phyloP scores from a whole-genome alignment of 2,888 invertebrate species.

The Lasioglossum oenotherae region DNA sequence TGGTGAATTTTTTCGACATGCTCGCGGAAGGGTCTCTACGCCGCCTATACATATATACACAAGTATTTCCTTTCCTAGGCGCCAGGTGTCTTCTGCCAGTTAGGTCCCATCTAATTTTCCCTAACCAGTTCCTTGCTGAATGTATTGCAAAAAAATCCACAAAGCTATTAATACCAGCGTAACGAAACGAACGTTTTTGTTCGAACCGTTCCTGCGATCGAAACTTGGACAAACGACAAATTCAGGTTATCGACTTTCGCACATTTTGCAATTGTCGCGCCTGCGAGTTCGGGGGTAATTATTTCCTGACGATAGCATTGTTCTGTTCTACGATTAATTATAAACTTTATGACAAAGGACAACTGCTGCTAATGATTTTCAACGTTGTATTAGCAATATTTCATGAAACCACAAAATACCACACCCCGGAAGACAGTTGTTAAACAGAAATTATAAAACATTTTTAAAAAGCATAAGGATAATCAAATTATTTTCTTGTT shows the following conservation, averaged over 20 bases:
- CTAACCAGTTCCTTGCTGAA: conserved; percentile 70
- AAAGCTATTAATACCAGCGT: conserved; percentile 38
- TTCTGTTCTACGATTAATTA: neutral
- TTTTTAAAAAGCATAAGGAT: no score
- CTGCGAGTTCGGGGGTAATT: neutral
- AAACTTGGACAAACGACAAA: neutral
- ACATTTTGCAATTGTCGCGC: neutral
- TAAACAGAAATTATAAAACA: no score
- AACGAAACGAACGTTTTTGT: conserved; percentile 42
- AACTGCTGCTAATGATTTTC: neutral
- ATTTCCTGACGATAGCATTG: neutral
- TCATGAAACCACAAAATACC: neutral
- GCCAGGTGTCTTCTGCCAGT: conserved; percentile 80
- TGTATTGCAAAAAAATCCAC: conserved; percentile 41
- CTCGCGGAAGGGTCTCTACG: conserved; percentile 32
- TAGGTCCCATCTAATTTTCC: conserved; percentile 70
- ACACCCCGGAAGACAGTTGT: neutral
- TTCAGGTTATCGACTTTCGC: neutral
- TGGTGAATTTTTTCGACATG: conserved; percentile 72
- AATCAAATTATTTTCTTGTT: neutral
- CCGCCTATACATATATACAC: conserved; percentile 45
- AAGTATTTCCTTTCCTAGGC: conserved; percentile 80
- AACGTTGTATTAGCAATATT: neutral
- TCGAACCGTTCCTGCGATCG: neutral
- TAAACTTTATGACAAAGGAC: neutral